Evolutionary conservation across 1,140 invertebrate species (phyloP).

Genomic region (Macrosteles quadrilineatus): DNA sequence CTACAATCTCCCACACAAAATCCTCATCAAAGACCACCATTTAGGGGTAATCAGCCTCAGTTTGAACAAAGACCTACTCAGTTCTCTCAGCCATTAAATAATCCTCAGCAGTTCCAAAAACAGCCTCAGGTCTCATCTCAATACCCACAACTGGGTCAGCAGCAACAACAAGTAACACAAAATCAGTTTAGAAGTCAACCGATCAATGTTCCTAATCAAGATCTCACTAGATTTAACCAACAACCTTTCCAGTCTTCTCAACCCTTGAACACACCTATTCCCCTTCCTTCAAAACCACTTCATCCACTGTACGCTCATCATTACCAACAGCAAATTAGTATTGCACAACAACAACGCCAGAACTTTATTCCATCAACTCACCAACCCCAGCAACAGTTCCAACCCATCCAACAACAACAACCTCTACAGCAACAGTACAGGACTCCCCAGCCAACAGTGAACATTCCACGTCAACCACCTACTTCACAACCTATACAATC

Average conservation of each 20-base stretch:
- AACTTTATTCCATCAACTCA: slow-evolving; percentile 30
- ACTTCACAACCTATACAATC: slow-evolving; percentile 34
- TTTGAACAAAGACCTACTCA: slow-evolving; percentile 11
- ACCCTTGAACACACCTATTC: slow-evolving; percentile 32
- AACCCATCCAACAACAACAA: slow-evolving; percentile 35
- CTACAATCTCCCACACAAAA: slow-evolving; percentile 48
- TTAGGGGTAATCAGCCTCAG: slow-evolving; percentile 30
- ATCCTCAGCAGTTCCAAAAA: slow-evolving; percentile 36
- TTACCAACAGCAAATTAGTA: slow-evolving; percentile 37
- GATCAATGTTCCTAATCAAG: slow-evolving; percentile 30
- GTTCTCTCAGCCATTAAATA: slow-evolving; percentile 21
- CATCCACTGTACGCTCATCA: slow-evolving; percentile 38
- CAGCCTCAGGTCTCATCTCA: slow-evolving; percentile 40
- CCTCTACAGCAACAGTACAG: slow-evolving; percentile 31
- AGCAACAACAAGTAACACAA: slow-evolving; percentile 29
- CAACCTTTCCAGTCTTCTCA: slow-evolving; percentile 36
- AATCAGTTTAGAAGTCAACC: slow-evolving; percentile 34
- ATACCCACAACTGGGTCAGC: slow-evolving; percentile 30
- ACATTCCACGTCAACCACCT: slow-evolving; percentile 24
- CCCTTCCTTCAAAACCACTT: slow-evolving; percentile 29
- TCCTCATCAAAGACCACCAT: slow-evolving; percentile 51
- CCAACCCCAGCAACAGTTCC: slow-evolving; percentile 40
- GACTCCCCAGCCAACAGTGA: neutral
- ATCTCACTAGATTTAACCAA: slow-evolving; percentile 14
- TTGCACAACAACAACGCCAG: slow-evolving; percentile 40